Base-by-base conservation (phyloP, 2,888 invertebrate species). In the Colostygia pectinataria region DNA sequence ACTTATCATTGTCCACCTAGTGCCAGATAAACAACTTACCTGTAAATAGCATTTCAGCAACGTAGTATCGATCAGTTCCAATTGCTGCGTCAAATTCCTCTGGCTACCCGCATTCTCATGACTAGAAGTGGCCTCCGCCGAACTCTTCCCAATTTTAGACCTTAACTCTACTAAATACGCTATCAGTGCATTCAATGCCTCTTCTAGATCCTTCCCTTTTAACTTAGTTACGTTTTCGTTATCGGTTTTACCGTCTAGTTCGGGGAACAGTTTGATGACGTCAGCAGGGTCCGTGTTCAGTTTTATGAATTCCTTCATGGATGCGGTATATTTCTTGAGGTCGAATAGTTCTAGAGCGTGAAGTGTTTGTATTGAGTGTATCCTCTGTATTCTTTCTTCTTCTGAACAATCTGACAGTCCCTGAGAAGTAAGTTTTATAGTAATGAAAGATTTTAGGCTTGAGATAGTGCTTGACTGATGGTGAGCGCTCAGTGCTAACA, bases 41-140 rank as follows among this genome's bases (percentile, higher is more conserved):
- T 97, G 96, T 49, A 99, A 91, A 85, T 99, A 99, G 75, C 99
- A 99, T 81, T 99, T 99, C 6, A 99, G 91, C 39, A 99, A 88
- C 0, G 99, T 99, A 0, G 99, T 99, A 77, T 99, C 99, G 51
- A 99, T 98, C 44, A 99, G 95, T 80, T 98, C 98, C 50, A 98
- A 48, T 52, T 84, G 85, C 50, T 89, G 84, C 10, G 76, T 63
- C 0, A 82, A 68, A 46, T 80, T 87, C 45, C 83, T 77, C 49
- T 79, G 81, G 33, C 67, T 68, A 1, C 62, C 61, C 0, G 74
- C 55, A 15, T 65, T 71, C 0, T 68, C 66, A 2, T 65, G 75
- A 50, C 68, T 69, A 0, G 61, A 58, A 1, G 40, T 38, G 7
- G 43, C 38, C 0, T 42, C 48, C 1, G 41, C 32, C 0, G 28